Base-by-base conservation (phyloP, 2,113 vertebrate species). In the Poeciliopsis prolifica region DNA sequence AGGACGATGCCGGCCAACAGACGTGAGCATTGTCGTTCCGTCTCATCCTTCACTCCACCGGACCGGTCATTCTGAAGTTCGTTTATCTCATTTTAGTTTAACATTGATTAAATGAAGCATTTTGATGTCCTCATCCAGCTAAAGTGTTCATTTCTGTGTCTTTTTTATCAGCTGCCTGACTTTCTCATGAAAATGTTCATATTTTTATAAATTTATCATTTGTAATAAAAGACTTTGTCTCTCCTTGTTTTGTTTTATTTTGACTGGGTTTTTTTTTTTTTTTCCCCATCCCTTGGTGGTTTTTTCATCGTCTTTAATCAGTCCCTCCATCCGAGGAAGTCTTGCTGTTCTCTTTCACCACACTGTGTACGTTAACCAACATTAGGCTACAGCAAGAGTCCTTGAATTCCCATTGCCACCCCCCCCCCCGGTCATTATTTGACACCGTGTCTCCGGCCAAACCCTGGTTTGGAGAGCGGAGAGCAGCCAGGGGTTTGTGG, bases 161-260 rank as follows among this genome's bases (percentile, higher is more conserved):
- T 31, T 64, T 28, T 35, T 35, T 54, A 72, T 75, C 66, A 70
- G n/a, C 66, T 67, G 28, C 63, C 31, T 70, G 28, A 65, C n/a
- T 13, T n/a, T 67, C 19, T 67, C 26, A 58, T 67, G 24, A 40
- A 40, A n/a, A 26, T 7, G 11, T n/a, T 14, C 60, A 75, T 35
- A 9, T 60, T 22, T 22, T 62, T 29, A 61, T 11, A 54, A 67
- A 74, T 42, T 31, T 26, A 22, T 31, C 14, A 26, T 70, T 33
- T 29, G 73, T 69, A 90, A 88, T 91, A 88, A 92, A 93, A 86
- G 2, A 65, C 60, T 83, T 89, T 84, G 14, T 72, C 61, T 87
- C 12, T 61, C 77, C 1, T 48, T 17, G 37, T 73, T 19, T 84
- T 77, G 9, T 58, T 17, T 48, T 19, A 14, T 17, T 68, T 40